phyloP scores from a whole-genome alignment of 2,797 vertebrate species.

The Propithecus deckenii region DNA sequence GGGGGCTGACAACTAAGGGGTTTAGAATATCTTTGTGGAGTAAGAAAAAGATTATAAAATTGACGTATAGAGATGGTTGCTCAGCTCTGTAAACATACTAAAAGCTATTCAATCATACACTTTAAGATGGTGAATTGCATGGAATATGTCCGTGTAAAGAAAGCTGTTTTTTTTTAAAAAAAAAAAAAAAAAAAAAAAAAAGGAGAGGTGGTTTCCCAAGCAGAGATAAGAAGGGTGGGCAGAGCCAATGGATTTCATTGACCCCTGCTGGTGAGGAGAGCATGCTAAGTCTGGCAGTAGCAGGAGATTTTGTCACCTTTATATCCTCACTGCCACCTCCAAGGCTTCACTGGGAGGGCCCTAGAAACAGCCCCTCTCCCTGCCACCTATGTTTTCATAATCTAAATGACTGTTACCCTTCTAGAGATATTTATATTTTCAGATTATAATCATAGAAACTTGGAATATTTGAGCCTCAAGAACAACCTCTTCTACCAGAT shows the following conservation, averaged over 20 bases:
- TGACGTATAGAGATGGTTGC: not conserved
- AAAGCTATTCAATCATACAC: not conserved
- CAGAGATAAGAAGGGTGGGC: not conserved
- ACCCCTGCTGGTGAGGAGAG: not conserved
- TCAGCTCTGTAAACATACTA: not conserved
- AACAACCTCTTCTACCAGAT: not conserved
- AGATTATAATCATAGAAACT: not conserved
- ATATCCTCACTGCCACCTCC: not conserved
- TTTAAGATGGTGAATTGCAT: not conserved
- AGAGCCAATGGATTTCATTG: not conserved
- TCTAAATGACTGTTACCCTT: not conserved
- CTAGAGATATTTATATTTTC: not conserved
- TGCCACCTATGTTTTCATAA: not conserved
- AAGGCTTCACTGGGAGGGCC: not conserved
- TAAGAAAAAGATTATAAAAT: slow-evolving; percentile 23
- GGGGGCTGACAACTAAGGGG: not conserved
- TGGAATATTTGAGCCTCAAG: not conserved
- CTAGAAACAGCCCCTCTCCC: not conserved
- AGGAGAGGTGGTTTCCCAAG: not conserved
- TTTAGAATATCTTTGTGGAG: not conserved
- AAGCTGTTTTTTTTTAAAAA: not conserved
- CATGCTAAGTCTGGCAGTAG: not conserved
- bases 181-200: not conserved
- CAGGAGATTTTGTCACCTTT: not conserved
- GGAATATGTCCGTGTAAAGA: not conserved